Percentiles rank a stretch among this genome's conserved stretches.
phyloP scores from a whole-genome alignment of 2,113 vertebrate genomes.

The Rhizomys pruinosus region DNA sequence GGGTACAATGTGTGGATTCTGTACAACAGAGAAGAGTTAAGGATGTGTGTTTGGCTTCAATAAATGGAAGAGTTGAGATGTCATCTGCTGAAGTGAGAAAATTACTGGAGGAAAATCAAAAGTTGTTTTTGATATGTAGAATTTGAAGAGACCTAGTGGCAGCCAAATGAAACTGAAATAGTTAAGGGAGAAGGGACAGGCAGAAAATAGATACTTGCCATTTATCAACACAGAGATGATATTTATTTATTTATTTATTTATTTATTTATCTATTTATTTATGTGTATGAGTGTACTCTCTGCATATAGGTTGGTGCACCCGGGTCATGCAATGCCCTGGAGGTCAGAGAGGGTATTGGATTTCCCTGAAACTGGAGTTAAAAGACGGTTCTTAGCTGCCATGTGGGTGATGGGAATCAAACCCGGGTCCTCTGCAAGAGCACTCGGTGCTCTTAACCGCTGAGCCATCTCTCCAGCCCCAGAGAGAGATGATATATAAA shows the following conservation, averaged over 20 bases:
- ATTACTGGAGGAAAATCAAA: not conserved
- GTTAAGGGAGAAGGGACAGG: not conserved
- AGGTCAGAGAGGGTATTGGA: too few relatives aligned
- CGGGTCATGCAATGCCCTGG: too few relatives aligned
- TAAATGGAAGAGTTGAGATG: not conserved
- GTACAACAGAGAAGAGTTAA: not conserved
- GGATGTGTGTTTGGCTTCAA: not conserved
- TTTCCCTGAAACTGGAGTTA: too few relatives aligned
- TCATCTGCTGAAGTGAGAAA: not conserved
- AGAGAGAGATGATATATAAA: not conserved
- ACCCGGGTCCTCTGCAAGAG: too few relatives aligned
- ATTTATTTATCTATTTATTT: too few relatives aligned
- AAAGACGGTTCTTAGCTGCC: too few relatives aligned
- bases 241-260: too few relatives aligned
- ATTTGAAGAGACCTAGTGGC: not conserved
- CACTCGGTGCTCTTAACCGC: too few relatives aligned
- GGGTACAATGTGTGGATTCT: not conserved
- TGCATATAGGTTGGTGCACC: too few relatives aligned
- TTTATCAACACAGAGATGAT: not conserved
- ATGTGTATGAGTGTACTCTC: too few relatives aligned
- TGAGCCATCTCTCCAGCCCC: too few relatives aligned
- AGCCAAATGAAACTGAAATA: not conserved
- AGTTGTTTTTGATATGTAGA: not conserved
- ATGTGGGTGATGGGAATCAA: too few relatives aligned
- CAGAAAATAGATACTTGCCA: not conserved